These are phyloP conservation scores for Pilophorus perplexus DNA, from an alignment of 2,888 invertebrate species.

Conservation along the genomic window DNA sequence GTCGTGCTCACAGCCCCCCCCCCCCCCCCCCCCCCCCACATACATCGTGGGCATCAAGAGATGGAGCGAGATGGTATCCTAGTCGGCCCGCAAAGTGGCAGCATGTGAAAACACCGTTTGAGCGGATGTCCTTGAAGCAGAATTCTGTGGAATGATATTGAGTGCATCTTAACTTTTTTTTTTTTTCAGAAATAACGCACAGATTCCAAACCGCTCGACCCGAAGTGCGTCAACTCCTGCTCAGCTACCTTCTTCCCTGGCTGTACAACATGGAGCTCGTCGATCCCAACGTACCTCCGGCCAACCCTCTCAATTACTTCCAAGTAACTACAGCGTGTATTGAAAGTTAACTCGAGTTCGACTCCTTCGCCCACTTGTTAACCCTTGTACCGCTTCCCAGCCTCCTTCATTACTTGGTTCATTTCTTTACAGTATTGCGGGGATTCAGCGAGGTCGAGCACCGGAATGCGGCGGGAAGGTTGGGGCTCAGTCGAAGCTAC, in stretches of 20 bases:
- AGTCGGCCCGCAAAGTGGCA: too few species aligned
- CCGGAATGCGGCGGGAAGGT: constrained; percentile 76
- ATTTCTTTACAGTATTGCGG: constrained; percentile 58
- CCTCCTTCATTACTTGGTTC: background rate
- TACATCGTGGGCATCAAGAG: too few species aligned
- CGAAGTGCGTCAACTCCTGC: constrained; percentile 83
- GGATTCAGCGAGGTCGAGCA: constrained; percentile 57
- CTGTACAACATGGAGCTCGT: constrained; percentile 97
- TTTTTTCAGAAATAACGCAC: constrained; percentile 94
- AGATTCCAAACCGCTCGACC: constrained; percentile 94
- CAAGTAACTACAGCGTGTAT: constrained; percentile 61
- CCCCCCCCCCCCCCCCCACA: too few species aligned
- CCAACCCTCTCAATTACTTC: constrained; percentile 77
- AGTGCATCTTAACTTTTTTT: too few species aligned
- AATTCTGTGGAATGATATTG: too few species aligned
- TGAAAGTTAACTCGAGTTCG: background rate
- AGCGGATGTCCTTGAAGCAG: too few species aligned
- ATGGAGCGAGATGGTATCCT: too few species aligned
- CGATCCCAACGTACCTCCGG: constrained; percentile 88
- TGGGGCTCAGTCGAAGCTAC: constrained; percentile 99
- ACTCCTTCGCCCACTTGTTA: background rate
- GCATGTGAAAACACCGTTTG: too few species aligned
- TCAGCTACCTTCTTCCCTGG: constrained; percentile 95
- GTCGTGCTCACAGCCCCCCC: too few species aligned
- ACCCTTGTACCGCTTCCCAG: background rate